phyloP scores from a whole-genome alignment of 1,140 invertebrate genomes.

The Gonioctena quinquepunctata region DNA sequence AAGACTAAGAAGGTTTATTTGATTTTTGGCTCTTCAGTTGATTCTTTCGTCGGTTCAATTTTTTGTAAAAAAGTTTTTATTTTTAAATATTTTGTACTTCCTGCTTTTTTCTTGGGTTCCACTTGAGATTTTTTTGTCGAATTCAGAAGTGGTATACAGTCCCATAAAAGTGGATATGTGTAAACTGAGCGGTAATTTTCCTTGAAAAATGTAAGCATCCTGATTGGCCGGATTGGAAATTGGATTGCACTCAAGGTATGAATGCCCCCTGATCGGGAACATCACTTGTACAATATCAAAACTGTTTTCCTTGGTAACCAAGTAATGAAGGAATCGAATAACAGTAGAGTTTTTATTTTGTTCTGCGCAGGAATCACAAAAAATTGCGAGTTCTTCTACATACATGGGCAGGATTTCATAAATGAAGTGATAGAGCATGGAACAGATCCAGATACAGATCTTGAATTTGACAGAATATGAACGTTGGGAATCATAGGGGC shows the following conservation, averaged over 20 bases:
- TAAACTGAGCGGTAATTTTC: no score
- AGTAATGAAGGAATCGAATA: constrained; percentile 29
- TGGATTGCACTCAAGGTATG: constrained; percentile 24
- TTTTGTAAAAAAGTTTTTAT: no score
- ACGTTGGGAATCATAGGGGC: no score
- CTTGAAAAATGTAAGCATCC: constrained; percentile 21
- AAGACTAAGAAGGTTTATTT: no score
- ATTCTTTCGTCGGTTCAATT: no score
- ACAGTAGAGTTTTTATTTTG: constrained; percentile 35
- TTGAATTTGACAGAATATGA: no score
- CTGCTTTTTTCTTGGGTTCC: no score
- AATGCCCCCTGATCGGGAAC: constrained; percentile 25
- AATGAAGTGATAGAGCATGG: constrained; percentile 23
- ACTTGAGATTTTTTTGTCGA: no score
- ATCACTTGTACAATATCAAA: constrained; percentile 25
- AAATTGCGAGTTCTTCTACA: constrained; percentile 16
- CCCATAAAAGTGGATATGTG: no score
- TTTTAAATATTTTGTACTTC: no score
- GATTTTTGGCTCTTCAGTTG: no score
- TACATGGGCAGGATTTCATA: constrained; percentile 10
- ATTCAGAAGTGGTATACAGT: no score
- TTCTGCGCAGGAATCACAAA: constrained; percentile 28
- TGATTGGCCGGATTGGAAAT: constrained; percentile 25
- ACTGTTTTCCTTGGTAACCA: constrained; percentile 12
- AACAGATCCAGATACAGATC: constrained; percentile 5